Evolutionary conservation across 2,888 invertebrate genomes (phyloP), one percentile per base, ranked within the genome.

Genomic region (Chloroclysta siterata): DNA sequence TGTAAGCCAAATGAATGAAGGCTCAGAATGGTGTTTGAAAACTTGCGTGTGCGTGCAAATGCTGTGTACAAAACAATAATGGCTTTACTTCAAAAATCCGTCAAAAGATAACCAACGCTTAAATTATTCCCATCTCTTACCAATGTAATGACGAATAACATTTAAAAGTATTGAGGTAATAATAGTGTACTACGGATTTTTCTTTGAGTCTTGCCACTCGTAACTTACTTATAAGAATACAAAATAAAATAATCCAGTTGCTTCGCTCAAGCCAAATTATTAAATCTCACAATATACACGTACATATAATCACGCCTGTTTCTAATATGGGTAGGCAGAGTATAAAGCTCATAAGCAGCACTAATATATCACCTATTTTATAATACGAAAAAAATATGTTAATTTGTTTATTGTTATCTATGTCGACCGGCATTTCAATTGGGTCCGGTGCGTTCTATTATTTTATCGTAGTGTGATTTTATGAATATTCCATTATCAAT

Each of bases 61-160:
- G 78, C 76, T 80, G 80, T 80, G 77, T 74, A 74, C 66, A 59
- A 73, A 77, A 79, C 79, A 79, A 81, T 81, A 78, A 81, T 65
- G 11, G 36, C 11, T 4, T 39, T 10, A 11, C 11, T 11, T 8
- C 11, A 39, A 39, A 11, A 39, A 39, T 39, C 36, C 36, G 36
- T 39, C 36, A 39, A 39, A 39, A 39, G 2, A 3, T 11, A 6
- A 39, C 11, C 36, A 39, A 39, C 3, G 11, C 11, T 2, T 39
- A 39, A 39, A 39, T 8, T 11, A 39, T 39, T 11, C 8, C 36
- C 11, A 11, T 1, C 11, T 39, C 36, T 11, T 11, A 39, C 36
- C 8, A 39, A 39, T 39, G 11, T 22, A 22, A 22, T 22, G 22
- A 22, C 22, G 22, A 22, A 22, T 22, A 22, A 2, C 22, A 22